Evolutionary conservation across 2,797 vertebrate genomes (phyloP), one percentile per base, ranked within the genome.

Genomic region (Semaprochilodus insignis): DNA sequence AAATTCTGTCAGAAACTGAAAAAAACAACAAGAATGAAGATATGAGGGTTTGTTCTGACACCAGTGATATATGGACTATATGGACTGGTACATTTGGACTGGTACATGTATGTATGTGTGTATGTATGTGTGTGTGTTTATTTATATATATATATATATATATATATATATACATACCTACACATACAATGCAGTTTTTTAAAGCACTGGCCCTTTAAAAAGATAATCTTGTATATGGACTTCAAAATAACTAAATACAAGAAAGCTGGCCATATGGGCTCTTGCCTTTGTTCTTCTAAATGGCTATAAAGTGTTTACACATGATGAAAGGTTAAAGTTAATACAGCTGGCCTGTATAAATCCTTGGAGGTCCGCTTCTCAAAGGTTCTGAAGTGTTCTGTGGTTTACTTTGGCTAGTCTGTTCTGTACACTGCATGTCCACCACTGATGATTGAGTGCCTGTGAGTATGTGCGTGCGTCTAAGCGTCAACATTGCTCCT

Each of bases 381-480:
- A 40, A 59, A 74, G 34, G 3, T 4, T 16, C 44, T 75, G 44
- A 55, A 72, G 17, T 17, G 1, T 70, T 76, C n/a, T 21, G n/a
- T 48, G 52, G 80, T 60, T 81, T 76, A 69, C 63, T 51, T 76
- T 81, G 55, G 40, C 23, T 5, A 40, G 34, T 25, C 65, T 15
- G 40, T 60, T 55, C 36, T 70, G 65, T 62, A 36, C 21, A 69
- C 31, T 15, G 52, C 6, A 40, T 57, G 77, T 60, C 55, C n/a
- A 31, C 40, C 23, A 6, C 7, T 74, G 82, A n/a, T 79, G 48
- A 34, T 3, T 60, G 65, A 77, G 86, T 77, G 60, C 44, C 69
- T 75, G 74, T 75, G 57, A 65, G 74, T 55, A 54, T 63, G 15
- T 60, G n/a, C 52, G 34, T 60, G n/a, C 4, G 36, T 44, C 36